Conservation (phyloP, 2,797 vertebrate species). For the Etheostoma perlongum region DNA sequence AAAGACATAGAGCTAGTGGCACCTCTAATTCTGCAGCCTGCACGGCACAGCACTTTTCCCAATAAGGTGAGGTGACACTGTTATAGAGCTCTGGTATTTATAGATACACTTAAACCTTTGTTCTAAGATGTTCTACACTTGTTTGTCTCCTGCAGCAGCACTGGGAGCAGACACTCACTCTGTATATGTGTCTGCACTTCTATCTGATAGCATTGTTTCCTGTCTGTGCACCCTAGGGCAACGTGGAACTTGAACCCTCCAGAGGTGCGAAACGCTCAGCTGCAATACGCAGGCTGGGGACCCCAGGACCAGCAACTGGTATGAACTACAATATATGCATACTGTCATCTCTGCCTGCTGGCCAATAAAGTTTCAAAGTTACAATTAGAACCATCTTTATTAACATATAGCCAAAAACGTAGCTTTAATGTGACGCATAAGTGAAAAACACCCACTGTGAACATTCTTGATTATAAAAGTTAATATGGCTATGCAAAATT, state of each 20-base stretch:
- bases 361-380: background rate
- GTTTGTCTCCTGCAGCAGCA: conserved; percentile 21
- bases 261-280: conserved; percentile 93
- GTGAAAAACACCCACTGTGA: background rate
- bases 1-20: conserved; percentile 64
- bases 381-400: background rate
- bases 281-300: conserved; percentile 98
- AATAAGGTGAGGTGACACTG: conserved; percentile 54
- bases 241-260: conserved; percentile 95
- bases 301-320: conserved; percentile 97
- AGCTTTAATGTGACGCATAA: background rate
- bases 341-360: background rate
- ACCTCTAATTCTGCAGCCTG: conserved; percentile 67
- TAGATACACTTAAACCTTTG: conserved; percentile 55
- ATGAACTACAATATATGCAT: conserved; percentile 65
- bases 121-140: conserved; percentile 41
- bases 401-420: too few species aligned
- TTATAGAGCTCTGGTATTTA: conserved; percentile 63
- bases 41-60: conserved; percentile 61
- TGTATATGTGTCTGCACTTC: conserved; percentile 30
- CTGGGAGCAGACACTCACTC: conserved; percentile 9
- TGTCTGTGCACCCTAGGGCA: conserved; percentile 83
- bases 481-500: background rate
- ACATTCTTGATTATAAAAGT: background rate
- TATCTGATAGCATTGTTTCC: conserved; percentile 24